Base-by-base conservation (phyloP, 2,797 vertebrate species). In the Paramormyrops hopkinsi region DNA sequence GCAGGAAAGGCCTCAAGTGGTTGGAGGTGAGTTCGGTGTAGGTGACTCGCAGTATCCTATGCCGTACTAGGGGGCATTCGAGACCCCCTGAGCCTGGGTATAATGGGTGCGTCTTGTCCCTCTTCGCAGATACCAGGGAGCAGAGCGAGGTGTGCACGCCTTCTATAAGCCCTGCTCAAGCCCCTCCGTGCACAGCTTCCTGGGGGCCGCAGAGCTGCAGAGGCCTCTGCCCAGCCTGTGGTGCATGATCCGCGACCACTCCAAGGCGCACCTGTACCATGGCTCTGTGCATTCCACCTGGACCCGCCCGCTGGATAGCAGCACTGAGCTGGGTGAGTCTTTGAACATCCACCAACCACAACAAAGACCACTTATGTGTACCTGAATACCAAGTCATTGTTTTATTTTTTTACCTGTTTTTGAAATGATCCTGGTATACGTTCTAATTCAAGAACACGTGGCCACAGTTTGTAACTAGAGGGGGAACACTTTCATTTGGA, bases 121-220 rank as follows among this genome's bases (percentile, higher is more conserved):
- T 88, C n/a, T 37, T 1, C 29, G 65, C 87, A 99, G 99, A 12
- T 96, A 97, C 12, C 97, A 97, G 87, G 97, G 97, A 56, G 95
- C 96, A 89, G 98, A 99, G 90, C 95, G 96, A 91, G 96, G 97
- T 4, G 94, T 99, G 91, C 96, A 96, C 53, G 94, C 96, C n/a
- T 99, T 97, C 95, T 97, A 98, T 93, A 98, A 97, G 93, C 93
- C 96, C 44, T 97, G 97, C 90, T 96, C 96, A 88, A 96, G 95
- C 88, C 94, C 96, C 4, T 97, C 98, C 1, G 96, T 96, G 85
- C 97, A 99, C 0, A 95, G 97, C 7, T 99, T 99, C 93, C 93
- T 99, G 83, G 98, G 97, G 50, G 97, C 96, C 1, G 96, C 94
- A 2, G 95, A 98, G 93, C 96, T 99, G 92, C 92, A 96, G 89